Evolutionary conservation across 2,113 vertebrate genomes (phyloP).

Genomic region (Neofelis nebulosa): DNA sequence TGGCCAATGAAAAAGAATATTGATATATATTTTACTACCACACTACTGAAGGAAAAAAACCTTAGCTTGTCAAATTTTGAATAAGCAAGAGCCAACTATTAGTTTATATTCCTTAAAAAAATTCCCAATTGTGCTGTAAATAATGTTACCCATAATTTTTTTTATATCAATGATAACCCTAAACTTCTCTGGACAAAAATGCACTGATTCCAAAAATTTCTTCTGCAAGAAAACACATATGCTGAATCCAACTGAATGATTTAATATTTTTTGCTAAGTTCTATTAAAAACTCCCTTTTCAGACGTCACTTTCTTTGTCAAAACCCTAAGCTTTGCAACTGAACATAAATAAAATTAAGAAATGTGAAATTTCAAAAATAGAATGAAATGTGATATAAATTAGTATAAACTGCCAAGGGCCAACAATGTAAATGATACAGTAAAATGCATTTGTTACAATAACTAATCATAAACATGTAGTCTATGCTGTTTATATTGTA

Average conservation of each 20-base stretch:
- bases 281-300: not conserved
- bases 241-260: not conserved
- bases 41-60: not conserved
- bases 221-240: not conserved
- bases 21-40: not conserved
- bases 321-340: not conserved
- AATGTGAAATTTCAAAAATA: conserved; percentile 11
- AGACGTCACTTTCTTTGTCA: not conserved
- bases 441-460: not conserved
- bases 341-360: not conserved
- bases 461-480: not conserved
- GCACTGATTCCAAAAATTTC: not conserved
- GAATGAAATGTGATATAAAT: not conserved
- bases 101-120: not conserved
- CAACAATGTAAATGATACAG: not conserved
- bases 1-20: not conserved
- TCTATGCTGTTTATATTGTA: not conserved
- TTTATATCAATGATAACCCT: not conserved
- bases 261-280: not conserved
- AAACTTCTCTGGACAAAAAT: not conserved
- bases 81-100: not conserved
- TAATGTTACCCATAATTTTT: not conserved
- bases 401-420: not conserved
- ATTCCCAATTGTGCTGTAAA: not conserved
- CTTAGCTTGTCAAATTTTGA: not conserved